A percentile compares a stretch with the other conserved stretches of the same genome.
These are phyloP conservation scores for Triplophysa rosa DNA, from an alignment of 2,113 vertebrate genomes.

Conservation along the genomic window DNA sequence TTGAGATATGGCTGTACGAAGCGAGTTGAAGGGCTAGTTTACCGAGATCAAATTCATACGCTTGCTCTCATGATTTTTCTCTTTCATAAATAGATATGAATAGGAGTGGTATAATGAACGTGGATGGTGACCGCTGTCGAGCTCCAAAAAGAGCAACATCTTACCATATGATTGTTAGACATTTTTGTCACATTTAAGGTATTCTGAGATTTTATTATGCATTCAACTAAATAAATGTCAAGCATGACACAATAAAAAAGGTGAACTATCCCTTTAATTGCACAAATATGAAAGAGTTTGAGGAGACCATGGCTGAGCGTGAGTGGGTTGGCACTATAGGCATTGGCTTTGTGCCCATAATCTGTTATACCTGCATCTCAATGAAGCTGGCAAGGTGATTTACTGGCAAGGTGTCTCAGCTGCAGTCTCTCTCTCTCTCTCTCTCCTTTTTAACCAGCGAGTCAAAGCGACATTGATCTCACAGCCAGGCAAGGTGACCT, in stretches of 20 bases:
- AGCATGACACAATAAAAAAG: background rate
- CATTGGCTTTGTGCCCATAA: conserved; percentile 61
- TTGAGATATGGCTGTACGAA: background rate
- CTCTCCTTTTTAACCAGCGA: conserved; percentile 53
- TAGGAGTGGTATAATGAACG: too few relatives aligned
- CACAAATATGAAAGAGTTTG: background rate
- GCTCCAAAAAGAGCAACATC: too few relatives aligned
- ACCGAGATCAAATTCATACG: too few relatives aligned
- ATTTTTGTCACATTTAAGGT: too few relatives aligned
- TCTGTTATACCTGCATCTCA: conserved; percentile 73
- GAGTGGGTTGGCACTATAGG: conserved; percentile 45
- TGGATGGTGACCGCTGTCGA: too few relatives aligned
- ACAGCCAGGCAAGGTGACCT: conserved; percentile 77
- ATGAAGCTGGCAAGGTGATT: conserved; percentile 70
- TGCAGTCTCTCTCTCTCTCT: conserved; percentile 57
- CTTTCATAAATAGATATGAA: too few relatives aligned
- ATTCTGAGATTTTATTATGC: too few relatives aligned
- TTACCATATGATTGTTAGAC: too few relatives aligned
- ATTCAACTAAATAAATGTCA: too few relatives aligned
- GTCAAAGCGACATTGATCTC: conserved; percentile 79
- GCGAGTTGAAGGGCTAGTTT: background rate
- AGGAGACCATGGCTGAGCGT: background rate
- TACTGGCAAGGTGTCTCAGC: conserved; percentile 60
- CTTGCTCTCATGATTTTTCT: too few relatives aligned
- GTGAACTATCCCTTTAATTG: conserved; percentile 9